A percentile compares a stretch with the other conserved stretches of the same genome.
phyloP scores from a whole-genome alignment of 2,888 invertebrate species.

The Malthinus flaveolus region DNA sequence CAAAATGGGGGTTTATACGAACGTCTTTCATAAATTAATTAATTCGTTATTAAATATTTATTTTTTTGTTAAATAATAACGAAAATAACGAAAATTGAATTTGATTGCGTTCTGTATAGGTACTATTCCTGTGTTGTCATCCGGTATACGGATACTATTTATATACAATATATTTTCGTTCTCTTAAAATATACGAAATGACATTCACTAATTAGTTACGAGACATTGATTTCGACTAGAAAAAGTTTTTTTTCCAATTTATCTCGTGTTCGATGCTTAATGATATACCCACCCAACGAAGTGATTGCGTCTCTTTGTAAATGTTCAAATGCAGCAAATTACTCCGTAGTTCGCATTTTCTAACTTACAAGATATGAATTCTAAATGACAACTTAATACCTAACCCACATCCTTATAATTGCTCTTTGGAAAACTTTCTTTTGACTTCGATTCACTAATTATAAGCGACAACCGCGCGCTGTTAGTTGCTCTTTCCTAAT shows the following conservation, averaged over 20 bases:
- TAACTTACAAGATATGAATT: constrained; percentile 23
- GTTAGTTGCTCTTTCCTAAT: constrained; percentile 13
- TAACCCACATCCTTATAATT: constrained; percentile 16
- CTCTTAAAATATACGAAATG: too few species aligned
- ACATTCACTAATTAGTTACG: not conserved
- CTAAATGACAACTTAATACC: constrained; percentile 18
- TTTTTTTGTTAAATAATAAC: too few species aligned
- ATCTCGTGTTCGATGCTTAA: constrained; percentile 8
- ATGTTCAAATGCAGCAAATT: constrained; percentile 21
- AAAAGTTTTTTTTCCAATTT: not conserved
- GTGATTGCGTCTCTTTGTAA: constrained; percentile 21
- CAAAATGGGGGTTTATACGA: too few species aligned
- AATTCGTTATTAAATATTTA: too few species aligned
- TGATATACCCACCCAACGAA: constrained; percentile 4
- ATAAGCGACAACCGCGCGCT: constrained; percentile 1
- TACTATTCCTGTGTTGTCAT: too few species aligned
- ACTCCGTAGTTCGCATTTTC: constrained; percentile 17
- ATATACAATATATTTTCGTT: too few species aligned
- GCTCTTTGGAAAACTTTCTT: constrained; percentile 13
- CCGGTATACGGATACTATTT: too few species aligned
- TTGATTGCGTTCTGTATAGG: too few species aligned
- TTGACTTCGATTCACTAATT: constrained; percentile 5
- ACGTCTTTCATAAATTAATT: too few species aligned
- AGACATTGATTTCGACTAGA: not conserved
- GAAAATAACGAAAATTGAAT: too few species aligned